phyloP scores from a whole-genome alignment of 1,140 invertebrate species.

The Caenorhabditis brenneri region DNA sequence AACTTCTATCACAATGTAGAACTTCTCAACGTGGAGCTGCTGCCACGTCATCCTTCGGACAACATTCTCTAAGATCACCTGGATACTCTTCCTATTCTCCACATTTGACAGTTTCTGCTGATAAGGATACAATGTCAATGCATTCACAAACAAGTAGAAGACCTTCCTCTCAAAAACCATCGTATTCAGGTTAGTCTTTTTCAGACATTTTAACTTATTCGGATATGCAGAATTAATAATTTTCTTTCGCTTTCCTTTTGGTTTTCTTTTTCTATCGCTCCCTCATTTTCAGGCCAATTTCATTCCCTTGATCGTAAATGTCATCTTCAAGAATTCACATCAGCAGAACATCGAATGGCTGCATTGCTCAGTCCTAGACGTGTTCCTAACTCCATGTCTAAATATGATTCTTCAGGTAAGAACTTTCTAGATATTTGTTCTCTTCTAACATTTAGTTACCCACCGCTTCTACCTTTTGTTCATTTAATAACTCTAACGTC shows the following conservation, averaged over 20 bases:
- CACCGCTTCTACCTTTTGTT: slow-evolving; percentile 7
- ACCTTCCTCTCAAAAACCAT: slow-evolving; percentile 4
- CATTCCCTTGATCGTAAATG: slow-evolving; percentile 61
- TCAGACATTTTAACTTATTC: too few relatives aligned
- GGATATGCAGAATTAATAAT: not conserved
- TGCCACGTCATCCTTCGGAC: slow-evolving; percentile 17
- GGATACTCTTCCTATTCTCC: slow-evolving; percentile 22
- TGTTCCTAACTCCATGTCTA: slow-evolving; percentile 29
- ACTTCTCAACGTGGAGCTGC: slow-evolving; percentile 55
- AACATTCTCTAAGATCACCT: not conserved
- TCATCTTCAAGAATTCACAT: slow-evolving; percentile 49
- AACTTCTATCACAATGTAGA: slow-evolving; percentile 51
- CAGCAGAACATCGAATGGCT: slow-evolving; percentile 14
- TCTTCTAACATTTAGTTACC: not conserved
- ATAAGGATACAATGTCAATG: slow-evolving; percentile 31
- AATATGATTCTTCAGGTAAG: slow-evolving; percentile 32
- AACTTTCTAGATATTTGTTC: not conserved
- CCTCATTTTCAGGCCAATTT: slow-evolving; percentile 10
- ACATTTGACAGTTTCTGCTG: slow-evolving; percentile 13
- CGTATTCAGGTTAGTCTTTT: slow-evolving; percentile 38
- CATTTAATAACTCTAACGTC: not conserved
- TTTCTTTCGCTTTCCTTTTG: not conserved
- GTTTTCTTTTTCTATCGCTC: slow-evolving; percentile 8
- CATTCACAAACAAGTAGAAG: slow-evolving; percentile 32
- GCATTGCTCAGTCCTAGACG: slow-evolving; percentile 20